phyloP scores from a whole-genome alignment of 2,113 vertebrate genomes.

The Sigmodon hispidus region DNA sequence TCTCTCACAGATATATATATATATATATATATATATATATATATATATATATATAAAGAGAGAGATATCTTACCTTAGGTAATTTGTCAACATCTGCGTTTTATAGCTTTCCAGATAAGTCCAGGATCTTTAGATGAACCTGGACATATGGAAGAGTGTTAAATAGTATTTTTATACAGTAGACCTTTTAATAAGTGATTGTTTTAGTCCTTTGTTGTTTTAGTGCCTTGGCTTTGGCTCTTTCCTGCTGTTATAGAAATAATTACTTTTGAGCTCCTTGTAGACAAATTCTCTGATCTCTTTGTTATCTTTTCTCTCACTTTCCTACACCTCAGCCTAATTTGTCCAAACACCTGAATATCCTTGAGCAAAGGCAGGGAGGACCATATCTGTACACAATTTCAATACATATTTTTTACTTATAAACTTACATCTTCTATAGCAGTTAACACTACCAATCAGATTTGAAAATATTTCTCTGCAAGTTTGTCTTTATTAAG shows the following conservation, averaged over 20 bases:
- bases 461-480: not conserved
- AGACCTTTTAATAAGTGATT: not conserved
- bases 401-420: not conserved
- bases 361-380: not conserved
- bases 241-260: not conserved
- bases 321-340: not conserved
- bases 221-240: not conserved
- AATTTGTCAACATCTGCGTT: not conserved
- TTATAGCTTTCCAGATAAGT: not conserved
- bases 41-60: not conserved
- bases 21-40: not conserved
- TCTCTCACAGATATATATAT: not conserved
- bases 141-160: not conserved
- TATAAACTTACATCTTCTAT: not conserved
- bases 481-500: not conserved
- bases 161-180: not conserved
- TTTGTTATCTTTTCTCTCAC: not conserved
- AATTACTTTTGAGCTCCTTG: not conserved
- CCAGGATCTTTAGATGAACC: not conserved
- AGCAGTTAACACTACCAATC: too few species aligned
- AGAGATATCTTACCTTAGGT: not conserved
- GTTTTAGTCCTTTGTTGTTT: too few species aligned
- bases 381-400: not conserved
- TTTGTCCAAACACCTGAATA: too few species aligned
- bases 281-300: not conserved